Conservation (phyloP, 2,888 invertebrate species). For the Hypomecis punctinalis region DNA sequence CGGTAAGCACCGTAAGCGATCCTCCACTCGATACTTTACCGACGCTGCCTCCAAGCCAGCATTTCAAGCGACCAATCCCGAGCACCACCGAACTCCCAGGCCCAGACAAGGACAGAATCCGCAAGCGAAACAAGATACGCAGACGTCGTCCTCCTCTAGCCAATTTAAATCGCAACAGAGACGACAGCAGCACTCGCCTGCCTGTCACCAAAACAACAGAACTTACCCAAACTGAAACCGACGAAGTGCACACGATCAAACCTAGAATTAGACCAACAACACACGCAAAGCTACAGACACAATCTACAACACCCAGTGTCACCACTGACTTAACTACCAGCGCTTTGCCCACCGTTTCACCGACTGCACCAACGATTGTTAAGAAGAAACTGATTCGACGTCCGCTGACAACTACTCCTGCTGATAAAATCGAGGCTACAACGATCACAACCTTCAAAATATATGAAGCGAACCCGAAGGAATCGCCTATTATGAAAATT, state of each 20-base stretch:
- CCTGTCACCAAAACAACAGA: conserved; percentile 58
- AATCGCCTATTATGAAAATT: conserved; percentile 82
- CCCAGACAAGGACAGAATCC: conserved; percentile 69
- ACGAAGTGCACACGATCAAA: conserved; percentile 70
- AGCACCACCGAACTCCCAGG: conserved; percentile 45
- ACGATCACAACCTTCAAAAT: conserved; percentile 59
- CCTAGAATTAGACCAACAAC: conserved; percentile 70
- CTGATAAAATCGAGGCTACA: conserved; percentile 69
- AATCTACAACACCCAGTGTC: conserved; percentile 74
- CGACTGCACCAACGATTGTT: conserved; percentile 73
- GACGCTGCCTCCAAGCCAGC: conserved; percentile 76
- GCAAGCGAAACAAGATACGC: conserved; percentile 77
- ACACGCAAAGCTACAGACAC: conserved; percentile 59
- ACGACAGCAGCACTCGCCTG: conserved; percentile 58
- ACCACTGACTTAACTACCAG: conserved; percentile 79
- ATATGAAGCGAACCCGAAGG: conserved; percentile 61
- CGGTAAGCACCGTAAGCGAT: conserved; percentile 59
- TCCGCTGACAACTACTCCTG: conserved; percentile 60
- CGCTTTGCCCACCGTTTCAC: conserved; percentile 76
- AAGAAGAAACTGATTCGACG: conserved; percentile 75
- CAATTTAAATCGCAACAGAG: conserved; percentile 61
- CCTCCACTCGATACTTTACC: conserved; percentile 68
- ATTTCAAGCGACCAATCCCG: conserved; percentile 75
- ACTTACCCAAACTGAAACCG: conserved; percentile 55
- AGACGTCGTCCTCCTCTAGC: conserved; percentile 74